These are phyloP conservation scores for Zophobas morio DNA, from an alignment of 1,140 invertebrate species.

Conservation along the genomic window DNA sequence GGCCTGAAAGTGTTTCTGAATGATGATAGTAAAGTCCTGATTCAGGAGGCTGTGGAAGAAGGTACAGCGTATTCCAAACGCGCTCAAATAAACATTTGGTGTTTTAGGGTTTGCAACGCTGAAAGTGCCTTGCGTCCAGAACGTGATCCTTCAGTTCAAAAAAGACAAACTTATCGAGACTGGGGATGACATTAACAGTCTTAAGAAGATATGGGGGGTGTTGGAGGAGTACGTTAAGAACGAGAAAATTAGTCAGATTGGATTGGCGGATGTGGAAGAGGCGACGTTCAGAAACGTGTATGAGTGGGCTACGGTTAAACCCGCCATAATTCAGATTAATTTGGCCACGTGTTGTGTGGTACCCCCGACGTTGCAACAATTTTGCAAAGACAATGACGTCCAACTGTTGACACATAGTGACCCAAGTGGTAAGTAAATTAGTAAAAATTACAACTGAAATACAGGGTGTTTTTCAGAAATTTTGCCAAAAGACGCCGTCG, in stretches of 20 bases:
- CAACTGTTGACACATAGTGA: conserved; percentile 97
- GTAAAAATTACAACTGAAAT: not conserved
- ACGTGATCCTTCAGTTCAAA: conserved; percentile 82
- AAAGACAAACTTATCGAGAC: conserved; percentile 68
- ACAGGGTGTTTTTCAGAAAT: conserved; percentile 72
- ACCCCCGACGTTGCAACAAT: conserved; percentile 89
- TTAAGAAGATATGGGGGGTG: conserved; percentile 81
- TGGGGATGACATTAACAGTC: conserved; percentile 73
- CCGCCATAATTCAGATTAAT: conserved; percentile 95
- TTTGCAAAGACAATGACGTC: conserved; percentile 91
- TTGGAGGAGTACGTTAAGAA: conserved; percentile 79
- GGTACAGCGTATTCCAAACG: conserved; percentile 64
- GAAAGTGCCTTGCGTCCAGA: conserved; percentile 78
- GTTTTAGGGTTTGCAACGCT: conserved; percentile 77
- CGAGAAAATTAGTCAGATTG: conserved; percentile 81
- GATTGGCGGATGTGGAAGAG: conserved; percentile 92
- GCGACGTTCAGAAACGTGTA: conserved; percentile 83
- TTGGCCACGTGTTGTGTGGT: conserved; percentile 96
- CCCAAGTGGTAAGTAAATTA: conserved; percentile 79
- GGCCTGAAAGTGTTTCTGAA: conserved; percentile 77
- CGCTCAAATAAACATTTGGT: conserved; percentile 14
- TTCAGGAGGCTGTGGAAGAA: conserved; percentile 73
- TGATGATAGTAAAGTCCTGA: conserved; percentile 69
- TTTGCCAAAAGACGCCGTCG: conserved; percentile 70
- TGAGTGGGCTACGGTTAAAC: conserved; percentile 86